Base-by-base conservation (phyloP, 2,888 invertebrate species). In the Ernsta delagoae region DNA sequence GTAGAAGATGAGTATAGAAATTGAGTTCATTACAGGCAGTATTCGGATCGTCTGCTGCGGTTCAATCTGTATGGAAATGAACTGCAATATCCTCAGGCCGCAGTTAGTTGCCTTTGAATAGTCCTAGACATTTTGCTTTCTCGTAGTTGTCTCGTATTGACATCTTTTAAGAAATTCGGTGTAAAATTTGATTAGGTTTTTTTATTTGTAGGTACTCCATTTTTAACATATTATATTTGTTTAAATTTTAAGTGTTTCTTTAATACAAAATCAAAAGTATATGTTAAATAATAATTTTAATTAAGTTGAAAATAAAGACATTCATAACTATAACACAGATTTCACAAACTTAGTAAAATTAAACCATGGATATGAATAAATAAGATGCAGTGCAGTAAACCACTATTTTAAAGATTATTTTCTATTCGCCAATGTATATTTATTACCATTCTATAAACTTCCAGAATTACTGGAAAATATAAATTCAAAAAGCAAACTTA, bases 41-140 rank as follows among this genome's bases (percentile, higher is more conserved):
- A 79, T 82, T 82, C 78, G 81, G 75, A 79, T 78, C 75, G 74
- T 72, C 71, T 76, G 75, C 45, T 76, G 78, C 78, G 79, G 77
- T 83, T 85, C 88, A 90, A 90, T 90, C 84, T 90, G 87, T 89
- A 91, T 90, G 91, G 81, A 85, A 90, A 91, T 90, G 84, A 81
- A 80, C 74, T 73, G 67, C 75, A 75, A 74, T 73, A 79, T 79
- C 76, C 79, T 77, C 74, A 74, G 72, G 72, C 77, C 78, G 77
- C 77, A 80, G 76, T 79, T 73, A n/a, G 36, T 73, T 75, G 16
- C 16, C 78, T 78, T 76, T 75, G 75, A 70, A 71, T 70, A 59
- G 31, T 43, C 70, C 69, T 69, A 59, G 64, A 72, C 71, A 72
- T 75, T 71, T 81, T 78, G 79, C 81, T 80, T 79, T 72, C 74